A percentile compares a stretch with the other conserved stretches of the same genome.
Conservation (phyloP, 2,113 vertebrate species). For the Otis tarda region DNA sequence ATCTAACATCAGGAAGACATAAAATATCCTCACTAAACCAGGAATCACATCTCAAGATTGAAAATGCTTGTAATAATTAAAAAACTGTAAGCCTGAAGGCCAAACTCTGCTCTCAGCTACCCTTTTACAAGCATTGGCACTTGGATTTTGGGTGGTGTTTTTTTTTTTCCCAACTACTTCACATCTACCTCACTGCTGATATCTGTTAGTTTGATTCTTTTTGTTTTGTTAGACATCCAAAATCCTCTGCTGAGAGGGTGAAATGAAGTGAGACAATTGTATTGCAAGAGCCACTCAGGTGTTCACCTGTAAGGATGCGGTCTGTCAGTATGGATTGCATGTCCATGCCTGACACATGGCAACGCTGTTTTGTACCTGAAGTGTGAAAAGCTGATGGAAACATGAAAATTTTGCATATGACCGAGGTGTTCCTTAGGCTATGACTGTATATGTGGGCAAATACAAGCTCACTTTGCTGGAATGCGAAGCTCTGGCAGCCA, state of each 20-base stretch:
- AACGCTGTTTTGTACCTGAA: neutral
- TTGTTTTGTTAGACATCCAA: neutral
- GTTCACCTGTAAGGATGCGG: accelerated
- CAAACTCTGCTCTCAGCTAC: neutral
- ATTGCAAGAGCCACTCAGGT: neutral
- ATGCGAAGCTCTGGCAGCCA: neutral
- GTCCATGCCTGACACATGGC: neutral
- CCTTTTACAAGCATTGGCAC: neutral
- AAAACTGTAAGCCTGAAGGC: neutral
- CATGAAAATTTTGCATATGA: neutral
- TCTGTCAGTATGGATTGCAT: neutral
- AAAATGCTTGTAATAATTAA: neutral
- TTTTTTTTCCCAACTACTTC: neutral
- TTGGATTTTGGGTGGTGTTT: neutral
- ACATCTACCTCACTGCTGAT: neutral
- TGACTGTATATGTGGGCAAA: neutral
- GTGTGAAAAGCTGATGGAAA: neutral
- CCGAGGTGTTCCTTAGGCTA: neutral
- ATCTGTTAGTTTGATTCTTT: neutral
- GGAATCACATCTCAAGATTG: neutral
- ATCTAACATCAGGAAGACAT: neutral
- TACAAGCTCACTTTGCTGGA: neutral
- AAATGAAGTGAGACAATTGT: neutral
- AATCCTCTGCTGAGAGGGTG: neutral
- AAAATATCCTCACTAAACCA: neutral